phyloP scores from a whole-genome alignment of 1,140 invertebrate species.

The Lepidotrigona ventralis region DNA sequence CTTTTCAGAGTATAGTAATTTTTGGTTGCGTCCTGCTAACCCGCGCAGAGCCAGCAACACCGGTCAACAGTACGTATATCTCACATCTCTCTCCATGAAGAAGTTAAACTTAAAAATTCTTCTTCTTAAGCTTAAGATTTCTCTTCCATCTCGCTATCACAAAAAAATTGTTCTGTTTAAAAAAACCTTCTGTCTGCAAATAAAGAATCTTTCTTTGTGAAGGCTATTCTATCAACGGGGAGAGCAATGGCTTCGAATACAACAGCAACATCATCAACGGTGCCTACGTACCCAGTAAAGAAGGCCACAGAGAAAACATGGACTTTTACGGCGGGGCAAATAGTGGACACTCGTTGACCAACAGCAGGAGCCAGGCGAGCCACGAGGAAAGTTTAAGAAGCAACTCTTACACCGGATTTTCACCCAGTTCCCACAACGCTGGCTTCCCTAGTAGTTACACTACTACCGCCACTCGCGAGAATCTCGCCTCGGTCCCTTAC shows the following conservation, averaged over 20 bases:
- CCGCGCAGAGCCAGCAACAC: constrained; percentile 49
- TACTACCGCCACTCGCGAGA: constrained; percentile 20
- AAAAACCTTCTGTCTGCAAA: too few relatives aligned
- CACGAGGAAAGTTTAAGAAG: constrained; percentile 33
- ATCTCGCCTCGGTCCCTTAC: constrained; percentile 28
- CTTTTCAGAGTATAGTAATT: constrained; percentile 63
- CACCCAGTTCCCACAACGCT: constrained; percentile 35
- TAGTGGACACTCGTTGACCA: constrained; percentile 28
- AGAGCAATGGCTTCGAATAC: constrained; percentile 52
- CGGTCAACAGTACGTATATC: constrained; percentile 61
- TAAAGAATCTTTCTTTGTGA: too few relatives aligned
- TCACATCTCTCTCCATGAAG: background rate
- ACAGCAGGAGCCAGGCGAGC: constrained; percentile 32
- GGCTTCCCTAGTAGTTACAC: constrained; percentile 32
- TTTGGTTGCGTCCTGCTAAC: constrained; percentile 52
- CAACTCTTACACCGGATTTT: constrained; percentile 49
- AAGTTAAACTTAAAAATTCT: background rate
- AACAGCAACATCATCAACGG: constrained; percentile 39
- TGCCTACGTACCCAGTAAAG: constrained; percentile 46
- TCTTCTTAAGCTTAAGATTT: background rate
- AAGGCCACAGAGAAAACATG: constrained; percentile 36
- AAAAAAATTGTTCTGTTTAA: too few relatives aligned
- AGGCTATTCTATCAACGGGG: constrained; percentile 42
- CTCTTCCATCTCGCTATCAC: background rate
- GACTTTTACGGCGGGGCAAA: constrained; percentile 36